Base-by-base conservation (phyloP, 2,113 vertebrate genomes). In the Eptesicus fuscus region DNA sequence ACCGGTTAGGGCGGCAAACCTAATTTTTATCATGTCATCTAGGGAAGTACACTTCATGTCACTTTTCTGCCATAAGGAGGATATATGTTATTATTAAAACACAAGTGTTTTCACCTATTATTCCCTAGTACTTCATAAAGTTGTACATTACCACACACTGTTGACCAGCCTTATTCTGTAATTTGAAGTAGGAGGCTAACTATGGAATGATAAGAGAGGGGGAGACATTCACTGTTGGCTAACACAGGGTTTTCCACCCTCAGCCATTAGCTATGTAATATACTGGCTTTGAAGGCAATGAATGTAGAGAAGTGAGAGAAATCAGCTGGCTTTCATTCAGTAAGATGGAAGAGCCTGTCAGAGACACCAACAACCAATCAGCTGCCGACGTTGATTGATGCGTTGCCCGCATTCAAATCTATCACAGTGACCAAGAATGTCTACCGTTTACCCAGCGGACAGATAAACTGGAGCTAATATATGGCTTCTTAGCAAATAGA, bases 361-460 rank as follows among this genome's bases (percentile, higher is more conserved):
- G 98, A 98, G 98, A 98, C 98, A 99, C 98, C 99, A 99, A 99
- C 99, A 99, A 99, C 99, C 99, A 99, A 99, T 99, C 99, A 99
- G 98, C 95, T 92, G 80, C 73, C 25, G 98, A 99, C 97, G 95
- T 98, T 99, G 99, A 99, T 98, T 98, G 99, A 99, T 99, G 98
- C 95, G 97, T 98, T 98, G 97, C 97, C 98, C 35, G 85, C 98
- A 98, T 98, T 98, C 98, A 99, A 98, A 99, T 99, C 98, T 99
- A 99, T 99, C 99, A 99, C 97, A 84, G 92, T 97, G 97, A 98
- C 98, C 98, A 98, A 99, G 98, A 97, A 98, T 98, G 98, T 98
- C 98, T 97, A 98, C 97, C 85, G 44, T 98, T 98, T 96, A 98
- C 97, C 97, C 98, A 98, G 97, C 98, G 98, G 98, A 99, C 98